Conservation (phyloP, 2,797 vertebrate species). For the Hybognathus amarus region DNA sequence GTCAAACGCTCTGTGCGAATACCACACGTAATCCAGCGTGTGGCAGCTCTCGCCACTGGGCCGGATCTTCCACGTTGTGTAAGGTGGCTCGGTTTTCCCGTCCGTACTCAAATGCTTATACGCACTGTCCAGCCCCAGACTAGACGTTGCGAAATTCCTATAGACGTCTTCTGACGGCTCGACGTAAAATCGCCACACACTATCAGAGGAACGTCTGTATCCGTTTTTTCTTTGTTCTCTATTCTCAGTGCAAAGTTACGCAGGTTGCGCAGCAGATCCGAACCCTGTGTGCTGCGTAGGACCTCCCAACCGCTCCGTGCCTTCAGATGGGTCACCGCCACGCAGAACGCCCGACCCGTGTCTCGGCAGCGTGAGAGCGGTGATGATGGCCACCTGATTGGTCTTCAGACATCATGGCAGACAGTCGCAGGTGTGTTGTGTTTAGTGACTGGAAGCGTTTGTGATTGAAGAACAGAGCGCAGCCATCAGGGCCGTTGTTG, state of each 20-base stretch:
- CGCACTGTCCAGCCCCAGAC: constrained; percentile 87
- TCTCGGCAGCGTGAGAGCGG: constrained; percentile 81
- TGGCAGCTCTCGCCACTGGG: constrained; percentile 89
- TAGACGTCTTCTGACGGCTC: constrained; percentile 94
- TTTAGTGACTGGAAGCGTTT: constrained; percentile 82
- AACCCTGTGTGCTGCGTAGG: constrained; percentile 88
- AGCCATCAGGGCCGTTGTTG: constrained; percentile 94
- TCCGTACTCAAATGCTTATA: constrained; percentile 90
- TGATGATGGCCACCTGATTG: constrained; percentile 93
- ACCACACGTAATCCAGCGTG: constrained; percentile 98
- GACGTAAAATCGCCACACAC: constrained; percentile 93
- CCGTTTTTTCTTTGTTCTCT: background rate
- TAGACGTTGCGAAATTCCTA: constrained; percentile 85
- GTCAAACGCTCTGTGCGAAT: constrained; percentile 78
- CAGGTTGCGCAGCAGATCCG: constrained; percentile 86
- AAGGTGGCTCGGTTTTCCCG: constrained; percentile 86
- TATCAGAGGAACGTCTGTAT: constrained; percentile 77
- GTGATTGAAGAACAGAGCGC: constrained; percentile 88
- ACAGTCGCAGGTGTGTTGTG: constrained; percentile 83
- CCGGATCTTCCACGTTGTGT: constrained; percentile 96
- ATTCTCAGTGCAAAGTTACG: constrained; percentile 69
- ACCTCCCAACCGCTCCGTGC: constrained; percentile 93
- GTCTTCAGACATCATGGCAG: constrained; percentile 90
- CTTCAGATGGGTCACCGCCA: constrained; percentile 93
- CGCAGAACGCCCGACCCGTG: constrained; percentile 79